Evolutionary conservation across 2,797 vertebrate genomes (phyloP), one percentile per base, ranked within the genome.

Genomic region (Carcharodon carcharias): DNA sequence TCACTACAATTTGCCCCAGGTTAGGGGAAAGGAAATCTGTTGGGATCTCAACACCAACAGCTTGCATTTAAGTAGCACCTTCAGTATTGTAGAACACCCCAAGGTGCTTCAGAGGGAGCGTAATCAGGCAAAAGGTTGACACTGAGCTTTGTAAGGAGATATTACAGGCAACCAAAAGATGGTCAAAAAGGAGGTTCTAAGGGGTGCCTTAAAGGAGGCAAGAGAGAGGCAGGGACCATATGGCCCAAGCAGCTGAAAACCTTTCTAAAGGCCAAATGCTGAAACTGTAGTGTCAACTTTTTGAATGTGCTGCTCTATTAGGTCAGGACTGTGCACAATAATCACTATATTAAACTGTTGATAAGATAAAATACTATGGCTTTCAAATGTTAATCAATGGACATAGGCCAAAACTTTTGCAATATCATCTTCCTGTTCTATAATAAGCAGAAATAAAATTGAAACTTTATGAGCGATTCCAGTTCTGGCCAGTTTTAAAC

Each of bases 311-410:
- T 92, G 35, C 18, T n/a, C 63, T n/a, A n/a, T n/a, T n/a, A 61
- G 40, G 56, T 35, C 88, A n/a, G 50, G 28, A 58, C 54, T 28
- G 9, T 89, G 12, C 88, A n/a, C 7, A 9, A 21, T 12, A 65
- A 93, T 67, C 1, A n/a, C 63, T 40, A 45, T 2, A 45, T 28
- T 40, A 28, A 67, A 26, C n/a, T 11, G 7, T 65, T 4, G 91
- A 93, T 93, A 65, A 93, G 91, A 93, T 93, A 93, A 93, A 67
- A 35, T 61, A 54, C 11, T 26, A 35, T 91, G 88, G 54, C 28
- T n/a, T 56, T 58, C 28, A 31, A 35, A n/a, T 1, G 21, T 67
- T 40, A 26, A 40, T 67, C 4, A 21, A 67, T 18, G 40, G 91
- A 18, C 5, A 21, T 18, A 9, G 3, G 35, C 8, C n/a, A 93